Base-by-base conservation (phyloP, 30 jellyfish, hydroid and myxozoan species). In the Cassiopea andromeda region DNA sequence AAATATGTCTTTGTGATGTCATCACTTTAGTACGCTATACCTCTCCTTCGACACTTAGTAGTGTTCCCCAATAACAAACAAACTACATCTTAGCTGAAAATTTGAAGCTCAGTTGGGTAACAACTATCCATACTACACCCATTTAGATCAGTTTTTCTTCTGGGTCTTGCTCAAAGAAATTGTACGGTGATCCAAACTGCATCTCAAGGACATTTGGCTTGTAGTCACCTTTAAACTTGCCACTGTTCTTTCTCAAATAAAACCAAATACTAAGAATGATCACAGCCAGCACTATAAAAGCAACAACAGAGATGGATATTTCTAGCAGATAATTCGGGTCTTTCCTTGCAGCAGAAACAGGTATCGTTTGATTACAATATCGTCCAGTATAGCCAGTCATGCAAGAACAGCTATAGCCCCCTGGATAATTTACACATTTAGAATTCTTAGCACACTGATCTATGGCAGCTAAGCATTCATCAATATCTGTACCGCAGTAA, bases 171-270 rank as follows among this genome's bases (percentile, higher is more conserved):
- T 82, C 86, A 50, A 90, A 82, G 76, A 44, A 90, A 54, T 82
- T 77, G 77, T 76, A 77, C 58, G 93, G 93, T 18, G 97, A 50
- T 69, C 93, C 93, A 43, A 90, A 75, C 76, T 90, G 97, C 93
- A 90, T 54, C 60, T 90, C 97, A 17, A 90, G 82, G 48, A 69
- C 93, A 68, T 77, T 82, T 16, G 97, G 92, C 12, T 83, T 90
- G 74, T 90, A 90, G 8, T 38, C 87, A 12, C 97, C 97, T 45
- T 90, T 79, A 12, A 90, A 44, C 61, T 83, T 90, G 2, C 93
- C 90, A 57, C 91, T 68, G 58, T 77, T 82, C n/a, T 68, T 90
- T 43, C 93, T 81, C 83, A 46, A 44, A 57, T 72, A 75, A 45
- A 46, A 66, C 47, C 71, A 90, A 74, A 44, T 81, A 17, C 71